phyloP scores from a whole-genome alignment of 2,113 vertebrate genomes.

The Hiodon alosoides region DNA sequence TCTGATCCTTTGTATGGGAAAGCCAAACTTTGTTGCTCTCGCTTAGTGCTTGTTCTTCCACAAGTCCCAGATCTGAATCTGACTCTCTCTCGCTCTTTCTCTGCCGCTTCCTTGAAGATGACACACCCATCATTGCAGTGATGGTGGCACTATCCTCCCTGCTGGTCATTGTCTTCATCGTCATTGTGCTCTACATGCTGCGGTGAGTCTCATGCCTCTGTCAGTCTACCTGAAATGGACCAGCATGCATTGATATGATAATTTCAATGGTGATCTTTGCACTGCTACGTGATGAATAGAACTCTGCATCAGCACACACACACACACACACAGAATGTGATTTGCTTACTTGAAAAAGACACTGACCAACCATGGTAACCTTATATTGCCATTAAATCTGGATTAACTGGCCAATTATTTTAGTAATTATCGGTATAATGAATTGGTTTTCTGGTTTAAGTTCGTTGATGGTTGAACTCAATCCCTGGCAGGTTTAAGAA shows the following conservation, averaged over 20 bases:
- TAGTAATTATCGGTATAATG: background rate
- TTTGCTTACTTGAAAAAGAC: no score
- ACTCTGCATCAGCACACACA: no score
- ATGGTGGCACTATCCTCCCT: constrained; percentile 94
- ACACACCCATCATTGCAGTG: constrained; percentile 90
- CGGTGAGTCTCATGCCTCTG: constrained; percentile 63
- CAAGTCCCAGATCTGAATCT: no score
- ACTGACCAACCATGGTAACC: no score
- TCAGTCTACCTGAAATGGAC: background rate
- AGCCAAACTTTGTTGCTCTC: no score
- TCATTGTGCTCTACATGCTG: constrained; percentile 97
- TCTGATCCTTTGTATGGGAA: no score
- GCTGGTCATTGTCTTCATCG: constrained; percentile 95
- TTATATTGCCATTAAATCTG: no score
- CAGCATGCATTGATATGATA: background rate
- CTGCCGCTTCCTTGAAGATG: constrained; percentile 50
- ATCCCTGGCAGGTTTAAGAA: constrained; percentile 84
- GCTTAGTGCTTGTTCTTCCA: no score
- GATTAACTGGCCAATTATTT: no score
- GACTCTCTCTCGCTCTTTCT: background rate
- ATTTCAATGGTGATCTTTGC: background rate
- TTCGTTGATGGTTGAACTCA: background rate
- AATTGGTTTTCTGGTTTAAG: background rate
- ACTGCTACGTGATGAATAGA: no score
- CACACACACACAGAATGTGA: no score